Evolutionary conservation across 2,113 vertebrate species (phyloP).

Genomic region (Pardalotus punctatus): DNA sequence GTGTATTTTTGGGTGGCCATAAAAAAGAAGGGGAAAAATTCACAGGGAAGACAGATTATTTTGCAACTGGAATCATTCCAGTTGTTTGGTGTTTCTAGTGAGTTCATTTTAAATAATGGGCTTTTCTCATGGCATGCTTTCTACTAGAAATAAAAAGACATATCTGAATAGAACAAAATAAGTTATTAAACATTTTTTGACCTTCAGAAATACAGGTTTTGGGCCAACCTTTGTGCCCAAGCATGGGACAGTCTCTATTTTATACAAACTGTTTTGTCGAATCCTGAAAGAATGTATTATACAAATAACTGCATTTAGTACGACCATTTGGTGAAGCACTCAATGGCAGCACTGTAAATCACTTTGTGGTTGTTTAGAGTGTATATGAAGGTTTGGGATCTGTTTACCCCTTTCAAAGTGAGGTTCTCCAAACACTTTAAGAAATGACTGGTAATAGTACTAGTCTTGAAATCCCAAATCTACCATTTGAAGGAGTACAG

Average conservation of each 20-base stretch:
- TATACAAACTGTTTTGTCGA: not conserved
- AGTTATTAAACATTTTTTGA: not conserved
- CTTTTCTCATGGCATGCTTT: not conserved
- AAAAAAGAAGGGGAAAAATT: not conserved
- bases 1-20: not conserved
- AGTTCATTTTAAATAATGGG: not conserved
- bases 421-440: slow-evolving; percentile 16
- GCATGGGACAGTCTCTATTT: not conserved
- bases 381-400: not conserved
- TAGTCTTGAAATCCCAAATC: not conserved
- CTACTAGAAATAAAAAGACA: not conserved
- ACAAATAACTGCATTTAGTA: not conserved
- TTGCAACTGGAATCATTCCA: not conserved
- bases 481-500: not conserved
- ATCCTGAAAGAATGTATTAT: not conserved
- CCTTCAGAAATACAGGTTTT: not conserved
- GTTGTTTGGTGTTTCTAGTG: not conserved
- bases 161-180: not conserved
- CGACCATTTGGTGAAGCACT: accelerated
- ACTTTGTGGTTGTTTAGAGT: not conserved
- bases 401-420: not conserved
- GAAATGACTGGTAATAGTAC: not conserved
- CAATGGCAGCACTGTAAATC: not conserved
- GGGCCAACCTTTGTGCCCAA: not conserved
- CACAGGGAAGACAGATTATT: not conserved